Conservation (phyloP, 1,140 invertebrate species). For the Brachionus plicatilis region DNA sequence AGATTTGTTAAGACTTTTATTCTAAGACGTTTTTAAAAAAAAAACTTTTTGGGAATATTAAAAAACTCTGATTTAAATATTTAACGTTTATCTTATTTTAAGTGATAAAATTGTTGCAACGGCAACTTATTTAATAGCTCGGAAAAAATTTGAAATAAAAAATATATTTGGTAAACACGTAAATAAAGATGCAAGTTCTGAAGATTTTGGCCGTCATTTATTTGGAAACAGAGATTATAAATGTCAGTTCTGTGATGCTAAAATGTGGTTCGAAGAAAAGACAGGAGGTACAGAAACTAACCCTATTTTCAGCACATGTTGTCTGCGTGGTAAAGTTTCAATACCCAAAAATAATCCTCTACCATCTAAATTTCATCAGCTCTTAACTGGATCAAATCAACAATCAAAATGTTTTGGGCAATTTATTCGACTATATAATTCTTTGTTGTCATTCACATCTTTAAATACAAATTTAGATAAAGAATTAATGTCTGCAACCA, state of each 20-base stretch:
- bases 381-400: not conserved
- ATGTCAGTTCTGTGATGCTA: not conserved
- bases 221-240: not conserved
- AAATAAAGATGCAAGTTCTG: not conserved
- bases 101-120: not conserved
- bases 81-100: not conserved
- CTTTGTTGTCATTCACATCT: not conserved
- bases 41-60: no score
- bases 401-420: not conserved
- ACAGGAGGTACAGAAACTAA: not conserved
- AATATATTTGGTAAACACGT: not conserved
- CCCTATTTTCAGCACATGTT: conserved; percentile 1
- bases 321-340: not conserved
- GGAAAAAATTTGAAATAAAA: not conserved
- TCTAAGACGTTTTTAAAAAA: no score
- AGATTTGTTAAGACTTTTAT: no score
- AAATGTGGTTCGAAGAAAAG: not conserved
- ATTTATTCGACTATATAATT: not conserved
- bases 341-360: not conserved
- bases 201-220: not conserved
- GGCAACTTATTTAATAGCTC: not conserved
- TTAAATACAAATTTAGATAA: not conserved
- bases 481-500: not conserved
- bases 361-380: not conserved
- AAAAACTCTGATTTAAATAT: no score